Evolutionary conservation across 2,797 vertebrate species (phyloP).

Genomic region (Philypnodon macrostomus): DNA sequence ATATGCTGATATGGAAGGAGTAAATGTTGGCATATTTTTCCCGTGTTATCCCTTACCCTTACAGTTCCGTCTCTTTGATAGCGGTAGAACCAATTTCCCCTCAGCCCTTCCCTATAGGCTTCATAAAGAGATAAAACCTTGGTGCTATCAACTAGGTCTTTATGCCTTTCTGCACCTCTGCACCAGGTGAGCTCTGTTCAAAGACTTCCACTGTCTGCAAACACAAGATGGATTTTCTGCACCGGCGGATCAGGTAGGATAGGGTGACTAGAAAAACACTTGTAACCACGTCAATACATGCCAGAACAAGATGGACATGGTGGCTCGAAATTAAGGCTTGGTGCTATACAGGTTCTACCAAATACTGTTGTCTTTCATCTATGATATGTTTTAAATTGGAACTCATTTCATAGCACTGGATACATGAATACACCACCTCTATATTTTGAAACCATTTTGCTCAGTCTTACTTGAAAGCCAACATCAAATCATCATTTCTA

Average conservation of each 20-base stretch:
- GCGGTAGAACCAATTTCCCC: conserved; percentile 73
- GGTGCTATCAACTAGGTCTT: conserved; percentile 64
- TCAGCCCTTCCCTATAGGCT: conserved; percentile 62
- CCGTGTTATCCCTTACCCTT: conserved; percentile 53
- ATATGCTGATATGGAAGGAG: conserved; percentile 32
- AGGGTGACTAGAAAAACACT: conserved; percentile 29
- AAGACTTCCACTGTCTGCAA: conserved; percentile 33
- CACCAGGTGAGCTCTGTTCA: conserved; percentile 57
- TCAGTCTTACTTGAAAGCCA: conserved; percentile 22
- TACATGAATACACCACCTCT: no score
- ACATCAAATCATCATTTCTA: conserved; percentile 46
- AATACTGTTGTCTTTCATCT: no score
- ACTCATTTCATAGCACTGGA: no score
- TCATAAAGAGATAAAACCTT: conserved; percentile 76
- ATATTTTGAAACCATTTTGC: no score
- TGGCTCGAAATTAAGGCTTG: no score
- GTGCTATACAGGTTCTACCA: no score
- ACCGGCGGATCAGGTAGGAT: conserved; percentile 18
- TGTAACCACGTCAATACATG: conserved; percentile 51
- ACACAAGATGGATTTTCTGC: conserved; percentile 33
- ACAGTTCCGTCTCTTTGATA: conserved; percentile 67
- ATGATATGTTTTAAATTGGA: no score
- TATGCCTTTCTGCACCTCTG: conserved; percentile 43
- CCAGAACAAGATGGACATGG: conserved; percentile 19
- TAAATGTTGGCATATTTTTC: conserved; percentile 42